Evolutionary conservation across 2,888 invertebrate species (phyloP), one percentile per base, ranked within the genome.

Genomic region (Pterobdella sp.): DNA sequence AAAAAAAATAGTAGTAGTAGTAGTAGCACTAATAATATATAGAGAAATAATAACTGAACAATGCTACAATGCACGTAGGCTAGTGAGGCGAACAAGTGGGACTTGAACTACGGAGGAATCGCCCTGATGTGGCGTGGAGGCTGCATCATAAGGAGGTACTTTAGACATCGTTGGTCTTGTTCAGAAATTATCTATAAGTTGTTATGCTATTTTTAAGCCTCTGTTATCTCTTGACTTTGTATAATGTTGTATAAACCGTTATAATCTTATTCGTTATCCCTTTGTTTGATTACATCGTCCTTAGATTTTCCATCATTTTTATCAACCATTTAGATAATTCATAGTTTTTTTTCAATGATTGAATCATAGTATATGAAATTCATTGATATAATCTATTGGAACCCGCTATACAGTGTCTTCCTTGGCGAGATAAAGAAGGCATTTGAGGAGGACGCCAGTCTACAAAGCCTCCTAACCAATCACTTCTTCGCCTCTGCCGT

Each of bases 61-160:
- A n/a, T n/a, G n/a, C n/a, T n/a, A n/a, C n/a, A n/a, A n/a, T n/a
- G n/a, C n/a, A n/a, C 32, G 2, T 34, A 65, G 65, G 71, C 56
- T 18, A 71, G 95, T 22, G 89, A 89, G 82, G 88, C 91, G 78
- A 90, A 93, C 81, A 88, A 89, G 4, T 98, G 98, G 98, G 90
- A 92, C 76, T 86, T 98, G 75, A 97, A 98, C 86, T 73, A 76
- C 72, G 98, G 97, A 69, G 93, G 93, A 73, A 95, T 98, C 77
- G 97, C 98, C 0, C 86, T 98, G 64, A 98, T 98, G 97, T 98
- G 98, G 98, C 89, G 97, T 76, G 96, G 96, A 26, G 97, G 97
- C n/a, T 97, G 96, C 84, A 97, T 97, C 81, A 97, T 95, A 81
- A 88, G 96, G 82, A 93, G 92, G 90, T 87, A 86, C 36, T 26